Evolutionary conservation across 2,113 vertebrate species (phyloP).

Genomic region (Nycticryphes semicollaris): DNA sequence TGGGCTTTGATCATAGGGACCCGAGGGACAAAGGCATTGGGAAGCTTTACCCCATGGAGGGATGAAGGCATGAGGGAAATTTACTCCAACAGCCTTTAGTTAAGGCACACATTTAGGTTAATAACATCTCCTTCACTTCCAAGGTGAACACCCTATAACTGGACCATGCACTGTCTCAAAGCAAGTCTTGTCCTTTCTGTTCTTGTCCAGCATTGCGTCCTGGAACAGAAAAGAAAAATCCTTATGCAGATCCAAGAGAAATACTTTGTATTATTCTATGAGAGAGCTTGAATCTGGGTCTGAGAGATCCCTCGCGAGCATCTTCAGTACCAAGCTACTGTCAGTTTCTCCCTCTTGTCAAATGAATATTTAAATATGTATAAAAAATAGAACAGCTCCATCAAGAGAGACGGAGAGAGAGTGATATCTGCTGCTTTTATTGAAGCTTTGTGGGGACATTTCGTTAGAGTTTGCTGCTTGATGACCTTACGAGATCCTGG

Average conservation of each 20-base stretch:
- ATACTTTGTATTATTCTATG: neutral
- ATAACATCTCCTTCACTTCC: neutral
- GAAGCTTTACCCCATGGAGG: neutral
- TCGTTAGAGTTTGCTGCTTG: neutral
- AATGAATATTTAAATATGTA: slow-evolving; percentile 52
- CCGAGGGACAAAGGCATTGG: neutral
- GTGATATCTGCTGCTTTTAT: neutral
- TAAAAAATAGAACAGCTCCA: slow-evolving; percentile 34
- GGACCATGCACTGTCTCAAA: neutral
- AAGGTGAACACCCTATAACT: neutral
- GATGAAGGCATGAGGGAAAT: neutral
- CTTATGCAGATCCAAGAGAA: neutral
- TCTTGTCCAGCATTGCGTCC: neutral
- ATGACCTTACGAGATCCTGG: neutral
- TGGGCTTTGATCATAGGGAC: neutral
- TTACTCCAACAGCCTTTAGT: neutral
- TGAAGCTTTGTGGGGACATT: neutral
- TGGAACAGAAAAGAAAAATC: neutral
- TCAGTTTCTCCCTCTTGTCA: neutral
- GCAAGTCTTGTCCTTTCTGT: neutral
- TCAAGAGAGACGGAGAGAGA: neutral
- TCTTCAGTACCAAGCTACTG: neutral
- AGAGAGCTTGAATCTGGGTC: slow-evolving; percentile 6
- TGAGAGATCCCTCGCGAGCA: neutral
- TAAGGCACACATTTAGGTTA: neutral